Evolutionary conservation across 2,797 vertebrate species (phyloP).

Genomic region (Amniataba percoides): DNA sequence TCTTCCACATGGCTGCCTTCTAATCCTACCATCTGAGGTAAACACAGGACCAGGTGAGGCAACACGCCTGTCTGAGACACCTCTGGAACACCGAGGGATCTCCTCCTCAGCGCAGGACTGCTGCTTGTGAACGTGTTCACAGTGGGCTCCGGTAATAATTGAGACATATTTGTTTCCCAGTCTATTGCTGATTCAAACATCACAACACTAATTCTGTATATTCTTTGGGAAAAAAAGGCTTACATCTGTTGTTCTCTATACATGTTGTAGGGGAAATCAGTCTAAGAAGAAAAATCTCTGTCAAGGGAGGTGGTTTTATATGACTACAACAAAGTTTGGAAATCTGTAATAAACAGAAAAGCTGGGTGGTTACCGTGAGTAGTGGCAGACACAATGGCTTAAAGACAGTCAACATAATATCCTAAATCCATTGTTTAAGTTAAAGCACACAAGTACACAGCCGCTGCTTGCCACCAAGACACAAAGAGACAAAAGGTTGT

Average conservation of each 20-base stretch:
- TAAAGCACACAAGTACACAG: neutral
- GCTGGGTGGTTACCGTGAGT: neutral
- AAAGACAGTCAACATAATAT: neutral
- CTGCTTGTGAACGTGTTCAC: constrained; percentile 33
- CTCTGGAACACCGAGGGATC: constrained; percentile 70
- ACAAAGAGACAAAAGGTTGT: neutral
- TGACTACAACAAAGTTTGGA: constrained; percentile 1
- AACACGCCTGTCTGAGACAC: constrained; percentile 75
- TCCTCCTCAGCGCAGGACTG: constrained; percentile 48
- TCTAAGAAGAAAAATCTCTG: neutral
- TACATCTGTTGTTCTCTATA: constrained; percentile 10
- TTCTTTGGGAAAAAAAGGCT: neutral
- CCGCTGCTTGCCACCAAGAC: neutral
- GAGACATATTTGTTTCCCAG: constrained; percentile 8
- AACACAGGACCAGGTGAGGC: constrained; percentile 82
- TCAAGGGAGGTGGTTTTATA: neutral
- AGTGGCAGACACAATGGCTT: neutral
- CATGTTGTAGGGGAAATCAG: neutral
- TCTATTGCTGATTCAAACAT: constrained; percentile 16
- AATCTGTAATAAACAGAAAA: constrained; percentile 13
- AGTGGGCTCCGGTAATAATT: neutral
- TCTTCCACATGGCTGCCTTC: constrained; percentile 78
- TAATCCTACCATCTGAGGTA: constrained; percentile 85
- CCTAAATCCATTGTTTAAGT: neutral
- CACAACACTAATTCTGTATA: neutral